Evolutionary conservation across 2,888 invertebrate species (phyloP).

Genomic region (Serripes groenlandicus): DNA sequence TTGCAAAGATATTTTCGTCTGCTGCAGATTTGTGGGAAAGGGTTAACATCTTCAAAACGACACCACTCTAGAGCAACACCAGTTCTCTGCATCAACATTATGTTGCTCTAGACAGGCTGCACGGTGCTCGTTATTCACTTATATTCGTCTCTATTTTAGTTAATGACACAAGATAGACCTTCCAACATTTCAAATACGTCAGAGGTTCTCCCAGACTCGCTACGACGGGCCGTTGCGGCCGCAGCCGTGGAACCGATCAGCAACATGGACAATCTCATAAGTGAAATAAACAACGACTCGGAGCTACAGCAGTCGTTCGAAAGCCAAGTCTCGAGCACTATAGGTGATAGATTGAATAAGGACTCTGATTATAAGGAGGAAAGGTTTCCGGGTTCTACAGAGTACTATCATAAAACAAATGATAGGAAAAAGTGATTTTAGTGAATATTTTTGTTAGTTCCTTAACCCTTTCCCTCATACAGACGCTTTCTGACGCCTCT

Average conservation of each 20-base stretch:
- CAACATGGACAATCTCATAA: conserved; percentile 87
- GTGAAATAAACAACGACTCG: conserved; percentile 87
- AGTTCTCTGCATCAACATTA: too few species aligned
- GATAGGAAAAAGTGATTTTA: conserved; percentile 59
- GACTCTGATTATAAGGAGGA: conserved; percentile 86
- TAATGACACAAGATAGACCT: conserved; percentile 82
- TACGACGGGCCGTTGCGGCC: conserved; percentile 87
- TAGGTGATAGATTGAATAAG: conserved; percentile 87
- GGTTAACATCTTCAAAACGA: too few species aligned
- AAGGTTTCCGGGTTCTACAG: conserved; percentile 84
- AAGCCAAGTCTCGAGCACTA: conserved; percentile 87
- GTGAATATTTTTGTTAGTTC: too few species aligned
- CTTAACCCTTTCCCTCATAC: too few species aligned
- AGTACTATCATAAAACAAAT: conserved; percentile 77
- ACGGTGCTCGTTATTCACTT: too few species aligned
- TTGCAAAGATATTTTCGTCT: too few species aligned
- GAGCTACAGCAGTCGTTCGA: conserved; percentile 88
- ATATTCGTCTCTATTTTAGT: too few species aligned
- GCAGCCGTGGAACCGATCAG: conserved; percentile 87
- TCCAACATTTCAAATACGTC: conserved; percentile 76
- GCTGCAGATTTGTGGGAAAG: too few species aligned
- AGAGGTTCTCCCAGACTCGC: conserved; percentile 83
- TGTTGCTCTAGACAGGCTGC: too few species aligned
- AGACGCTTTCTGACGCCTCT: too few species aligned
- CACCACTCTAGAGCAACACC: too few species aligned